phyloP scores from a whole-genome alignment of 2,113 vertebrate species.

The Atractosteus spatula region DNA sequence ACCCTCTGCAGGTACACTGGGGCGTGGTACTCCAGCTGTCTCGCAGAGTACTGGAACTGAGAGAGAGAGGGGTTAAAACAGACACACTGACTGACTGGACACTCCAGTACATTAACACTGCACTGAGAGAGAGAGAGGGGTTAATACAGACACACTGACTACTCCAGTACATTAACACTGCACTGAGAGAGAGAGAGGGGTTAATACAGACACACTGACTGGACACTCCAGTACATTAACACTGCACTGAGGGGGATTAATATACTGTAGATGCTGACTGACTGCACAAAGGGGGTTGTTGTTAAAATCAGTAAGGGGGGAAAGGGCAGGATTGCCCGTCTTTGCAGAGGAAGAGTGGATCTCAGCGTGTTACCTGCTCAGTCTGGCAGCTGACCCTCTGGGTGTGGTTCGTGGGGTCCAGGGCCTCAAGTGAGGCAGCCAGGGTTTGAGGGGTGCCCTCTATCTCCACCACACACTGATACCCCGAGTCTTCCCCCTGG shows the following conservation, averaged over 20 bases:
- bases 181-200: no score
- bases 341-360: background rate
- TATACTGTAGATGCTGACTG: no score
- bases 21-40: conserved; percentile 56
- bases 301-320: no score
- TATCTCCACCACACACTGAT: conserved; percentile 63
- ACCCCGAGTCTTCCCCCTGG: conserved; percentile 57
- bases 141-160: no score
- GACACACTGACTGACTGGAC: no score
- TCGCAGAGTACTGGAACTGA: conserved; percentile 56
- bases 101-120: no score
- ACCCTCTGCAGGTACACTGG: conserved; percentile 58
- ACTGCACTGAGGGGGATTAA: background rate
- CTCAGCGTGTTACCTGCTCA: conserved; percentile 40
- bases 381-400: conserved; percentile 63
- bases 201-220: no score
- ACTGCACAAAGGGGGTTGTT: no score
- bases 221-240: no score
- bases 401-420: conserved; percentile 27
- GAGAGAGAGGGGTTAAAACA: conserved; percentile 27
- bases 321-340: background rate
- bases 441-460: conserved; percentile 48
- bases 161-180: no score
- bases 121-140: no score
- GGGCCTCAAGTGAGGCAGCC: conserved; percentile 47